Conservation (phyloP, 2,113 vertebrate genomes). For the Ivindomyrus marchei region DNA sequence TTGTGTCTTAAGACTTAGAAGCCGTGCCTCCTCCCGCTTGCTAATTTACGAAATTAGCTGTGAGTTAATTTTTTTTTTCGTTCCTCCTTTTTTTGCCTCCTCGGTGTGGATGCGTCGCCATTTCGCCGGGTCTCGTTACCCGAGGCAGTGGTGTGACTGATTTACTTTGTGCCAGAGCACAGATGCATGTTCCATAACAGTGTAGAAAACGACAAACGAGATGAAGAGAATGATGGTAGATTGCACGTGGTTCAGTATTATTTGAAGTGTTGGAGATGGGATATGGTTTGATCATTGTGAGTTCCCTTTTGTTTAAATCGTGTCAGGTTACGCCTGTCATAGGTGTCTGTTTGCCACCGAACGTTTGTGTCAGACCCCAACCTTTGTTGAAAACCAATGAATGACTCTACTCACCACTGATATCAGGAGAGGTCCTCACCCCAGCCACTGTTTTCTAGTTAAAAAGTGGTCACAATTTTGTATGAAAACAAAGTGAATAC, state of each 20-base stretch:
- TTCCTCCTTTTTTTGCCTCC: constrained; percentile 1
- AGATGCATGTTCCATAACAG: background rate
- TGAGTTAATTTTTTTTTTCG: background rate
- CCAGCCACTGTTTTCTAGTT: constrained; percentile 50
- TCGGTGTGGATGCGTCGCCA: background rate
- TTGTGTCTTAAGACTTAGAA: constrained; percentile 3
- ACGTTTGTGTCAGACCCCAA: constrained; percentile 5
- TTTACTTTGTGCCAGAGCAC: background rate
- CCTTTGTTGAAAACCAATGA: constrained; percentile 6
- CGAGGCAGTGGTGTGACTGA: background rate
- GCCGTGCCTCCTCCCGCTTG: constrained; percentile 21
- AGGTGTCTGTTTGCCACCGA: background rate
- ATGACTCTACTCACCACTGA: constrained; percentile 2
- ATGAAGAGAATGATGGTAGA: background rate
- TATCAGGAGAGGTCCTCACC: constrained; percentile 11
- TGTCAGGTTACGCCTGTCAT: background rate
- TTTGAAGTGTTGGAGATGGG: constrained; percentile 4
- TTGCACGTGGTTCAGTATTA: background rate
- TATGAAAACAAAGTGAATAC: constrained; percentile 57
- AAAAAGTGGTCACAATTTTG: constrained; percentile 63
- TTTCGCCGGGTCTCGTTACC: background rate
- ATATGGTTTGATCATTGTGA: background rate
- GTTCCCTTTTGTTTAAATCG: constrained; percentile 11
- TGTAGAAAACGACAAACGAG: background rate
- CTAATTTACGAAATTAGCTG: constrained; percentile 22